phyloP scores from a whole-genome alignment of 1,140 invertebrate genomes.

The Apis laboriosa region DNA sequence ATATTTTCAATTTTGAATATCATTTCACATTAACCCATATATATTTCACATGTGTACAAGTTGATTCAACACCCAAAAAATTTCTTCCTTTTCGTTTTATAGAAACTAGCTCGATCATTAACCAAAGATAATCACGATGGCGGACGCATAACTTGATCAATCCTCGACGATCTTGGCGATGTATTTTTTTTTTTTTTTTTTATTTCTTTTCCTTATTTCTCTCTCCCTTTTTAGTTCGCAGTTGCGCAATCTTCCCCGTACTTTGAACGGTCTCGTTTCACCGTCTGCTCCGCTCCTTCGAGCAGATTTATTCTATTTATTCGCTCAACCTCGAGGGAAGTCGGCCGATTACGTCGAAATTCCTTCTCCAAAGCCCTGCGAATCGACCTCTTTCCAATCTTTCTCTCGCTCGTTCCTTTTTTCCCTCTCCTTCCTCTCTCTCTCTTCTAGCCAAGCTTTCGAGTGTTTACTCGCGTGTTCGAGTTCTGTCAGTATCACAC shows the following conservation, averaged over 20 bases:
- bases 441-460: not conserved
- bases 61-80: not conserved
- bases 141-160: slow-evolving; percentile 2
- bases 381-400: not conserved
- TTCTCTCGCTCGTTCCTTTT: no score
- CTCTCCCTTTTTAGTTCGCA: slow-evolving; percentile 19
- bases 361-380: slow-evolving; percentile 45
- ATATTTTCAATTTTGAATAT: slow-evolving; percentile 26
- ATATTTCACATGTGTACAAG: slow-evolving; percentile 1
- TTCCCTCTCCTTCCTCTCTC: not conserved
- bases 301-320: slow-evolving; percentile 38
- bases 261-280: slow-evolving; percentile 29
- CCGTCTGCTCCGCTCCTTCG: slow-evolving; percentile 28
- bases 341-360: slow-evolving; percentile 51
- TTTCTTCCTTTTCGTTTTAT: not conserved
- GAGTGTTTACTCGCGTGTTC: slow-evolving; percentile 66
- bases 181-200: not conserved
- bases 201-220: not conserved
- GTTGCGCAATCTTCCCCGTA: slow-evolving; percentile 44
- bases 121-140: slow-evolving; percentile 13
- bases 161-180: slow-evolving; percentile 23
- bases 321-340: slow-evolving; percentile 41
- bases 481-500: slow-evolving; percentile 63
- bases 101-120: not conserved
- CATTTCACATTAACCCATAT: not conserved